phyloP scores from a whole-genome alignment of 2,797 vertebrate species.

The Micrastur ruficollis region DNA sequence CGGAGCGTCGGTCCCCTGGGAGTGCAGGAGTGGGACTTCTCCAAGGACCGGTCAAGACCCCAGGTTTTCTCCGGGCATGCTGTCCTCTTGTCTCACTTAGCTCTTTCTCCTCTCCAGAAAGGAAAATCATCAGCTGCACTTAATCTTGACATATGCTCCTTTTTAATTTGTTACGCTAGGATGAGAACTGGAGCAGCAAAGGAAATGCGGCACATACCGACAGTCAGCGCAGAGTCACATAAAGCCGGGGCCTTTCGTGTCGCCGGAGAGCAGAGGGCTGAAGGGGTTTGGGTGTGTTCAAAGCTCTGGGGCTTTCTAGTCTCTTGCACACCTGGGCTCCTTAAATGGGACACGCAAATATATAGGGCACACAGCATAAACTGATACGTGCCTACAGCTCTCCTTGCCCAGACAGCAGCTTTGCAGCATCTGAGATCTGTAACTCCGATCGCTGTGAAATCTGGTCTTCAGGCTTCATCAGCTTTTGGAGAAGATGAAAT shows the following conservation, averaged over 20 bases:
- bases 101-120: background rate
- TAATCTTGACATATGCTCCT: background rate
- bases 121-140: background rate
- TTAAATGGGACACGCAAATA: background rate
- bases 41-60: background rate
- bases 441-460: background rate
- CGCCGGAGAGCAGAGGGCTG: background rate
- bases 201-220: background rate
- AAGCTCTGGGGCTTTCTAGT: background rate
- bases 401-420: background rate
- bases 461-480: background rate
- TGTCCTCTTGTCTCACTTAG: background rate
- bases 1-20: rapidly evolving
- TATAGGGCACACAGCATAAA: background rate
- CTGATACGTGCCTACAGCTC: background rate
- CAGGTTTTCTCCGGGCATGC: background rate
- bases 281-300: background rate
- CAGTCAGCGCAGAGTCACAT: background rate
- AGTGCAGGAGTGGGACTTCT: background rate
- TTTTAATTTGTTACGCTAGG: background rate
- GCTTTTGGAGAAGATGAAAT: background rate
- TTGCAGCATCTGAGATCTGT: background rate
- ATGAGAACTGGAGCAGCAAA: background rate
- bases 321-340: background rate
- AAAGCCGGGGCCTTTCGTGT: rapidly evolving